Base-by-base conservation (phyloP, 2,888 invertebrate genomes). In the Xylota segnis region DNA sequence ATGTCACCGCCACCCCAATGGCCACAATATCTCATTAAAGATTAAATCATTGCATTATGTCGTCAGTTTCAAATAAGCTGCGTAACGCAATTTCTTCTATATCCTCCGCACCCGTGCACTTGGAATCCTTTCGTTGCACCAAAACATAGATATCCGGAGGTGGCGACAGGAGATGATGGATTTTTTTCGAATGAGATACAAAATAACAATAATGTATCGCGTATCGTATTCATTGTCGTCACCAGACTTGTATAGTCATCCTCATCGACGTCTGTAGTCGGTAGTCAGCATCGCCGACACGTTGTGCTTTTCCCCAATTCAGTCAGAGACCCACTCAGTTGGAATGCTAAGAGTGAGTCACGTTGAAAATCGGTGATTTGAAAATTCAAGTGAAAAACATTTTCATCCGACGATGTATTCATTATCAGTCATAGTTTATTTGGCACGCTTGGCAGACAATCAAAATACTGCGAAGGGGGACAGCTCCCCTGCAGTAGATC, bases 1-100 rank as follows among this genome's bases (percentile, higher is more conserved):
- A 56, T 56, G 34, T 47, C 9, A 23, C 4, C 32, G 59, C 32
- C 43, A 40, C 9, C 23, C 65, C 65, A 50, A 66, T 34, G 56
- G 70, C 23, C 56, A 82, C 32, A 76, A 82, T 71, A 71, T 56
- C 76, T 83, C 71, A 83, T 83, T 71, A 83, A 83, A 66, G 76
- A 76, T 83, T 76, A 45, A 83, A 76, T 59, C 77, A 56, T 52
- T 58, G 66, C 77, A 59, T 76, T 71, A 59, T 77, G 47, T 32
- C 56, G 58, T 40, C 71, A 56, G 47, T 56, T 54, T n/a, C n/a
- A 29, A 70, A 70, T 43, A 45, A 18, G 56, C 29, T 32, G 43
- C 34, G 16, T 70, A 34, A 58, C 45, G 29, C 23, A 34, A 18
- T 29, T 58, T 18, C 56, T 45, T 29, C 5, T 40, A 52, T n/a